A percentile compares a stretch with the other conserved stretches of the same genome.
Conservation (phyloP, 2,113 vertebrate species). For the Chaetorhynchus papuensis region DNA sequence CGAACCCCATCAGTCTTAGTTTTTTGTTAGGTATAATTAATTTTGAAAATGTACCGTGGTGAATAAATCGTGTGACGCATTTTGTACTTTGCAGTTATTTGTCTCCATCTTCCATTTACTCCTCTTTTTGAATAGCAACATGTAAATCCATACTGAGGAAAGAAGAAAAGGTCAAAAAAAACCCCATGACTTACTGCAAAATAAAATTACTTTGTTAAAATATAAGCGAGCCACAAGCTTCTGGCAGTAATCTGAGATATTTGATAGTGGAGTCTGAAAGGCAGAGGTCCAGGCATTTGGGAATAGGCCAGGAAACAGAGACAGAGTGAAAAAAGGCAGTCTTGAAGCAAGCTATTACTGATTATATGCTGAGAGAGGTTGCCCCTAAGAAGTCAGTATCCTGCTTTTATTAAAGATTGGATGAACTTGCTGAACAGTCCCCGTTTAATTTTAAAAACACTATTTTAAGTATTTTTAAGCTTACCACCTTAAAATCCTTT, state of each 20-base stretch:
- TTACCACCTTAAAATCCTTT: neutral
- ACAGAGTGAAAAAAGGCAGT: neutral
- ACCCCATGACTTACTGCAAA: neutral
- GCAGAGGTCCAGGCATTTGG: neutral
- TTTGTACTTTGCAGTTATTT: neutral
- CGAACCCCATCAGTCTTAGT: neutral
- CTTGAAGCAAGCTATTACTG: neutral
- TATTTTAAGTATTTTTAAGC: neutral
- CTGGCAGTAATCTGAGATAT: neutral
- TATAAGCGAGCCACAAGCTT: neutral
- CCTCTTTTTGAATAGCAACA: neutral
- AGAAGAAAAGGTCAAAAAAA: neutral
- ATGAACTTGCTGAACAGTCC: neutral
- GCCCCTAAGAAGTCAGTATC: neutral
- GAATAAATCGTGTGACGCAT: neutral
- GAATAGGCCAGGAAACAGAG: neutral
- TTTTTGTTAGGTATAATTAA: constrained; percentile 18
- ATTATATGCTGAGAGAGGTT: neutral
- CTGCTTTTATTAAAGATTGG: neutral
- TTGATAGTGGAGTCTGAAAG: neutral
- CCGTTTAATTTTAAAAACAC: neutral
- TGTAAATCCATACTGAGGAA: neutral
- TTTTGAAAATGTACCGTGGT: neutral
- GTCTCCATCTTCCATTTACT: neutral
- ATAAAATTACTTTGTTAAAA: neutral